phyloP scores from a whole-genome alignment of 1,140 invertebrate species.

The Bombus superbus region DNA sequence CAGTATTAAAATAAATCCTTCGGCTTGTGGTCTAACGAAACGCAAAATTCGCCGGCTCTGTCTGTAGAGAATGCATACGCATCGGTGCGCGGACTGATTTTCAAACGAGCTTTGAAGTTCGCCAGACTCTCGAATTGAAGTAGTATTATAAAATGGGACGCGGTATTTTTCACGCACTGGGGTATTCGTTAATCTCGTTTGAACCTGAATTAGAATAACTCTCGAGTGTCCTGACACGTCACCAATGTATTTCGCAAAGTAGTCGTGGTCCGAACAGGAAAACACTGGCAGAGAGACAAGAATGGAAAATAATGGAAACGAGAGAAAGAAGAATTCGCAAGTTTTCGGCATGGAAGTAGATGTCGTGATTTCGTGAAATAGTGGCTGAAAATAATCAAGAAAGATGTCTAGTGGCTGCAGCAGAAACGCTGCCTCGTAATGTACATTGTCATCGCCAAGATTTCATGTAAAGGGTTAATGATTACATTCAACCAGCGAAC shows the following conservation, averaged over 20 bases:
- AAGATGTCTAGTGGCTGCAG: background rate
- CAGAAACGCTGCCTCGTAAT: background rate
- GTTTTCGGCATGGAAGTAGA: slow-evolving; percentile 22
- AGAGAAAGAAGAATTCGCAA: slow-evolving; percentile 9
- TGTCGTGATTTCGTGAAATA: background rate
- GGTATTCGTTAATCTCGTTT: slow-evolving; percentile 33
- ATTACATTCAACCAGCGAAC: slow-evolving; percentile 70
- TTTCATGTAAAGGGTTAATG: slow-evolving; percentile 62
- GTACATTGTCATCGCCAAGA: slow-evolving; percentile 12
- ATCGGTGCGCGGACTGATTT: background rate
- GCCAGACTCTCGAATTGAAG: background rate
- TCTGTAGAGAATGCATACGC: background rate
- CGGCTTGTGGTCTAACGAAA: background rate
- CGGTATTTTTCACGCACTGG: slow-evolving; percentile 11
- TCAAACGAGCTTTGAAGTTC: background rate
- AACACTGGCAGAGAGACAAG: background rate
- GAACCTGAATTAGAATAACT: slow-evolving; percentile 35
- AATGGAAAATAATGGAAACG: background rate
- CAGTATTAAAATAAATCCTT: background rate
- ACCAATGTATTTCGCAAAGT: slow-evolving; percentile 23
- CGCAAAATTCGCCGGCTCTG: background rate
- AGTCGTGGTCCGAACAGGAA: background rate
- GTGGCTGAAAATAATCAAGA: slow-evolving; percentile 17
- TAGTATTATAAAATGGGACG: slow-evolving; percentile 22
- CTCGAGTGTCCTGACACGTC: slow-evolving; percentile 30